Percentiles rank a stretch among this genome's conserved stretches.
These are phyloP conservation scores for Drosophila lowei DNA, from an alignment of 1,140 invertebrate species.

Conservation along the genomic window DNA sequence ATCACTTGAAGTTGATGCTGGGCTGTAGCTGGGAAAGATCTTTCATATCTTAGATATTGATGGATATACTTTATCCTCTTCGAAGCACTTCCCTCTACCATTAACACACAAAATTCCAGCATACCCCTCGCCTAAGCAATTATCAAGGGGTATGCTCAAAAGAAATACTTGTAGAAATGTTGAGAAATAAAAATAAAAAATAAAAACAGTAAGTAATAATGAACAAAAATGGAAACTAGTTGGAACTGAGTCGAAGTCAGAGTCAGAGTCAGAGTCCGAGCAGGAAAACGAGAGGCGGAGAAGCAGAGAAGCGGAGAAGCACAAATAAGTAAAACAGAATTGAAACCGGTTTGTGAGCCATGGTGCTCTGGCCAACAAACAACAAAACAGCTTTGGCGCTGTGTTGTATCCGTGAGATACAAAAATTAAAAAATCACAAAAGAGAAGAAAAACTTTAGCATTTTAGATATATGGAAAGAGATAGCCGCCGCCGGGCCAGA, in stretches of 20 bases:
- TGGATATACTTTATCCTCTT: no score
- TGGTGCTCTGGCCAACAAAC: conserved; percentile 10
- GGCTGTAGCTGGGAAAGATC: no score
- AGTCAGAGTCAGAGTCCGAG: conserved; percentile 7
- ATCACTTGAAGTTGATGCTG: no score
- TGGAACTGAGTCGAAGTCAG: conserved; percentile 42
- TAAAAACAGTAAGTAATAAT: conserved; percentile 66
- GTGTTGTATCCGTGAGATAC: conserved; percentile 48
- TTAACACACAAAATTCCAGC: conserved; percentile 16
- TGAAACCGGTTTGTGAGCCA: conserved; percentile 69
- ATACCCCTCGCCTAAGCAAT: no score
- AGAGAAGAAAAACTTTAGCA: conserved; percentile 59
- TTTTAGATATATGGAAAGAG: conserved; percentile 70
- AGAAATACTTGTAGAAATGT: conserved; percentile 60
- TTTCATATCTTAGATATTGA: no score
- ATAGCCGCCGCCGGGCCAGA: conserved; percentile 45
- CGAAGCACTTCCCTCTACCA: no score
- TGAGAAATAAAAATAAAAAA: conserved; percentile 58
- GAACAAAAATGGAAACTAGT: conserved; percentile 72
- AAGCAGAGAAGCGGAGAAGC: conserved; percentile 30
- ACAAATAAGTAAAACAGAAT: conserved; percentile 29
- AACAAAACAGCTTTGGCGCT: no score
- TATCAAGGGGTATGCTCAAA: no score
- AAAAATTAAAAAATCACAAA: conserved; percentile 39
- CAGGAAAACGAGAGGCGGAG: conserved; percentile 23